Evolutionary conservation across 2,797 vertebrate genomes (phyloP).

Genomic region (Artibeus lituratus): DNA sequence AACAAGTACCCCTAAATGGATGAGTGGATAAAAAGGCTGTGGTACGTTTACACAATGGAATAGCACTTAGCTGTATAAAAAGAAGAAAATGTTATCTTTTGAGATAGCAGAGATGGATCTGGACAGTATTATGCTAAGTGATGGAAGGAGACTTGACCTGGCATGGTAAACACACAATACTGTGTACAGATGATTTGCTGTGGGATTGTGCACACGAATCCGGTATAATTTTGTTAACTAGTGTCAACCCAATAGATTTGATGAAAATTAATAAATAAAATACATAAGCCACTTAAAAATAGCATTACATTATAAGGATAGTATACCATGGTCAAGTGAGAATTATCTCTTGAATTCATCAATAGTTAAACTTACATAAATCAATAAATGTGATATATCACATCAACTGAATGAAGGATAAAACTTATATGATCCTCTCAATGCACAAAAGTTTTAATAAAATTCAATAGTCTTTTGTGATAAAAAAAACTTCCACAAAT

Average conservation of each 20-base stretch:
- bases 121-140: neutral
- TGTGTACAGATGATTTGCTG: neutral
- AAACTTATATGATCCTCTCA: neutral
- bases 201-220: neutral
- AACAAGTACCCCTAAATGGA: neutral
- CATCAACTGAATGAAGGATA: neutral
- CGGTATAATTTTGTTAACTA: neutral
- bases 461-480: neutral
- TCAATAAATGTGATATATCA: neutral
- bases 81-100: neutral
- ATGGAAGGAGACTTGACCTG: neutral
- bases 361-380: neutral
- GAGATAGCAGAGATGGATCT: neutral
- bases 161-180: neutral
- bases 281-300: neutral
- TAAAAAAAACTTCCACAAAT: neutral
- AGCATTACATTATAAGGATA: neutral
- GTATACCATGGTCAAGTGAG: neutral
- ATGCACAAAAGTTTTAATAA: neutral
- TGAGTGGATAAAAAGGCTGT: neutral
- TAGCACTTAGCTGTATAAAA: neutral
- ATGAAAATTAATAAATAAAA: neutral
- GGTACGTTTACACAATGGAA: neutral
- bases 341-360: neutral
- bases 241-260: neutral